Evolutionary conservation across 2,113 vertebrate species (phyloP).

Genomic region (Pomatostomus ruficeps): DNA sequence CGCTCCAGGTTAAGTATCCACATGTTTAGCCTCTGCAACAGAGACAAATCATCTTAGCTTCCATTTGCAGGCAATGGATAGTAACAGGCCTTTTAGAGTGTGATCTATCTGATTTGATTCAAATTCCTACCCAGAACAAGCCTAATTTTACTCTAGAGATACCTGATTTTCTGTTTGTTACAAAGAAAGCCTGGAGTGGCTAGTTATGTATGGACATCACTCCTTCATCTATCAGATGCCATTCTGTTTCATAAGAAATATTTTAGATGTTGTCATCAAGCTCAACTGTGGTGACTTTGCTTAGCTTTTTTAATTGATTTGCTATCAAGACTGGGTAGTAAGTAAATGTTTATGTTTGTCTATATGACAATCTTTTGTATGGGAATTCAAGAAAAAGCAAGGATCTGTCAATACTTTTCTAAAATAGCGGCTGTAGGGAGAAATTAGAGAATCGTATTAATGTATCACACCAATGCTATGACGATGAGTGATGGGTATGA

Average conservation of each 20-base stretch:
- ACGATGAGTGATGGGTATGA: accelerated
- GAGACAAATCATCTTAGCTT: not conserved
- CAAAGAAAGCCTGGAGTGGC: not conserved
- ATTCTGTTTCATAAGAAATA: not conserved
- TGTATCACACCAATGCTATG: not conserved
- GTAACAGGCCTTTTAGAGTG: not conserved
- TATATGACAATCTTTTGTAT: not conserved
- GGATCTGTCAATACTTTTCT: constrained; percentile 27
- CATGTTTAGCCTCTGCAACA: not conserved
- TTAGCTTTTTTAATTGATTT: not conserved
- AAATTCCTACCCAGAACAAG: not conserved
- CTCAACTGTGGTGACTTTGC: not conserved
- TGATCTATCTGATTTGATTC: not conserved
- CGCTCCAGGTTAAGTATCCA: not conserved
- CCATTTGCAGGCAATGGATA: not conserved
- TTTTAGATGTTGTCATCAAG: not conserved
- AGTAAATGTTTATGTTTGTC: not conserved
- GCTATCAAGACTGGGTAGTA: not conserved
- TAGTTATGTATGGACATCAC: not conserved
- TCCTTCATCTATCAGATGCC: not conserved
- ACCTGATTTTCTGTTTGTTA: not conserved
- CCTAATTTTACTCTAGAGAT: not conserved
- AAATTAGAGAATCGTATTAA: not conserved
- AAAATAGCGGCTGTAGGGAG: not conserved
- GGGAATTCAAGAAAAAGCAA: not conserved